Conservation (phyloP, 2,797 vertebrate species). For the Sebastiscus tertius region DNA sequence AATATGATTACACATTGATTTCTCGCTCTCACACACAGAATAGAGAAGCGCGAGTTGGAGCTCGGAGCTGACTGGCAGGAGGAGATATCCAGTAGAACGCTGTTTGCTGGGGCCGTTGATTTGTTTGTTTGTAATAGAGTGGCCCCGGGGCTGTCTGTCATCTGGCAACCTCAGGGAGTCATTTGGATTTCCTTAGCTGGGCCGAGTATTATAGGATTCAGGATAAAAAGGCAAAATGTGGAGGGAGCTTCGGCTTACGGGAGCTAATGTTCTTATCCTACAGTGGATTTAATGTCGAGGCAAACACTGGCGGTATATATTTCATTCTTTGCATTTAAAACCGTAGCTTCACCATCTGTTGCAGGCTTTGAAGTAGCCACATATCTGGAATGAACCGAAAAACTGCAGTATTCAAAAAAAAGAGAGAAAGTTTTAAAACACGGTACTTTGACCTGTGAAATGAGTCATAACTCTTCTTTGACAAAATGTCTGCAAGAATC, state of each 20-base stretch:
- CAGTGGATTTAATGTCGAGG: conserved; percentile 15
- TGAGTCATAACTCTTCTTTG: not conserved
- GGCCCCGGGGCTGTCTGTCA: conserved; percentile 54
- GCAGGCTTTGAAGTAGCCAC: not conserved
- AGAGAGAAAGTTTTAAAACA: not conserved
- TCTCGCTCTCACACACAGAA: conserved; percentile 57
- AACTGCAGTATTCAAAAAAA: not conserved
- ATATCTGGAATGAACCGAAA: not conserved
- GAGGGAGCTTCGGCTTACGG: conserved; percentile 14
- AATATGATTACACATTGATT: conserved; percentile 77
- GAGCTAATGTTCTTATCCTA: conserved; percentile 20
- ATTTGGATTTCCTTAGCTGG: conserved; percentile 55
- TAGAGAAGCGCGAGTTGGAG: conserved; percentile 53
- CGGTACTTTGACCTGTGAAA: not conserved
- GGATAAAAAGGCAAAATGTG: conserved; percentile 36
- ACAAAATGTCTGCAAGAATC: not conserved
- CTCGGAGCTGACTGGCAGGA: conserved; percentile 56
- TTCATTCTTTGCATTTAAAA: not conserved
- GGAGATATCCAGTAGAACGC: conserved; percentile 56
- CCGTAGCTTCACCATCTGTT: not conserved
- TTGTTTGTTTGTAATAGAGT: conserved; percentile 72
- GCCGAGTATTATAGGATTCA: conserved; percentile 22
- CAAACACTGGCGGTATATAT: not conserved
- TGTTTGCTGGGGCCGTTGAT: conserved; percentile 66
- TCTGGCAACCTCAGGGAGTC: conserved; percentile 55